phyloP scores from a whole-genome alignment of 2,888 invertebrate genomes.

The Eupithecia insigniata region DNA sequence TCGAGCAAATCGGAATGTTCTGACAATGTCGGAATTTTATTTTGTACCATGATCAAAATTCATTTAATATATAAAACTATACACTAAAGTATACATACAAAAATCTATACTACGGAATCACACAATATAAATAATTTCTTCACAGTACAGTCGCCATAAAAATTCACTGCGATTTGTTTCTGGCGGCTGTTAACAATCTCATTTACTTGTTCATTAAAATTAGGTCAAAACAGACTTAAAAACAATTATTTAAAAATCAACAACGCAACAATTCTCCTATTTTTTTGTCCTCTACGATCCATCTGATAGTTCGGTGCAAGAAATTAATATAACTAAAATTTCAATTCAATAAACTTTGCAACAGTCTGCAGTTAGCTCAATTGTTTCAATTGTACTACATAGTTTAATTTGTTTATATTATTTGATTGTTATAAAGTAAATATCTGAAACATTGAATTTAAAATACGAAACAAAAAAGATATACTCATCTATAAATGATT shows the following conservation, averaged over 20 bases:
- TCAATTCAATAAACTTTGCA: too few relatives aligned
- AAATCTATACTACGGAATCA: slow-evolving; percentile 72
- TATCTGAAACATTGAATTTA: background rate
- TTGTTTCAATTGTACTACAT: too few relatives aligned
- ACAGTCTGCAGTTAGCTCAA: too few relatives aligned
- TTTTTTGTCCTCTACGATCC: slow-evolving; percentile 56
- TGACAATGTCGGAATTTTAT: slow-evolving; percentile 22
- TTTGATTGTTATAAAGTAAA: background rate
- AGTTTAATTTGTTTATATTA: too few relatives aligned
- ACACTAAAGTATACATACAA: slow-evolving; percentile 68
- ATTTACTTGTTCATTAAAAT: slow-evolving; percentile 66
- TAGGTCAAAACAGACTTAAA: slow-evolving; percentile 69
- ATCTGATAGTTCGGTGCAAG: slow-evolving; percentile 50
- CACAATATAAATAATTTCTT: slow-evolving; percentile 82
- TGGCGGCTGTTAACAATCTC: slow-evolving; percentile 68
- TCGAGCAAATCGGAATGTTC: slow-evolving; percentile 33
- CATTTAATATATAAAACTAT: slow-evolving; percentile 60
- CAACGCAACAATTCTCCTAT: slow-evolving; percentile 73
- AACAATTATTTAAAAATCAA: slow-evolving; percentile 77
- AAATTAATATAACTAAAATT: background rate
- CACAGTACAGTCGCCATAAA: slow-evolving; percentile 57
- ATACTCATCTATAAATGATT: background rate
- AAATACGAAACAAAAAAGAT: background rate
- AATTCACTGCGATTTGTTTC: slow-evolving; percentile 12
- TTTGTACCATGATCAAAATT: slow-evolving; percentile 37